phyloP scores from a whole-genome alignment of 1,140 invertebrate genomes.

The Eubasilissa regina region DNA sequence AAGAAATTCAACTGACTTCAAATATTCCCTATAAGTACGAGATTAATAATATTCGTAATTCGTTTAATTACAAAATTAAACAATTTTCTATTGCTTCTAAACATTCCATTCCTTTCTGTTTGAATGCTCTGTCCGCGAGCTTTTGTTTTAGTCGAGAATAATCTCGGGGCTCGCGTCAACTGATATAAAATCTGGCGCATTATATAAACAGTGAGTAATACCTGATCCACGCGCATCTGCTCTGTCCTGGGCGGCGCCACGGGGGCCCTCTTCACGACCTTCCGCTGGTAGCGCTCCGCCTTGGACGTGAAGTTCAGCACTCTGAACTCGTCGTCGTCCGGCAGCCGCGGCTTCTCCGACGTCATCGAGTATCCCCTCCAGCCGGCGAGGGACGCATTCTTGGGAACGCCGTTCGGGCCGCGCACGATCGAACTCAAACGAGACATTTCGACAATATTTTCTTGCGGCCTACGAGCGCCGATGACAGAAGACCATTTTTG shows the following conservation, averaged over 20 bases:
- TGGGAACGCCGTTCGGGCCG: no score
- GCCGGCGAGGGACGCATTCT: not conserved
- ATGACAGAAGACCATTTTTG: slow-evolving; percentile 19
- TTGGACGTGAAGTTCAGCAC: slow-evolving; percentile 69
- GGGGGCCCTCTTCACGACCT: slow-evolving; percentile 61
- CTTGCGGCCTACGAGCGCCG: not conserved
- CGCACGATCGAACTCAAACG: slow-evolving; percentile 8
- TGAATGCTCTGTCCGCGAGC: not conserved
- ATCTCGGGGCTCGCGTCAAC: not conserved
- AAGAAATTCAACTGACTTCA: no score
- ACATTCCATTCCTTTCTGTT: no score
- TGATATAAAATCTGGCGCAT: not conserved
- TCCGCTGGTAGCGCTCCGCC: slow-evolving; percentile 62
- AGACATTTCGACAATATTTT: slow-evolving; percentile 17
- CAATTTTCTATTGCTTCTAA: no score
- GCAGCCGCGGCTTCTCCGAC: not conserved
- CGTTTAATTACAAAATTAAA: no score
- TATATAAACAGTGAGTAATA: no score
- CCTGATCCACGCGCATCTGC: slow-evolving; percentile 67
- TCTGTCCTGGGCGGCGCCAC: slow-evolving; percentile 67
- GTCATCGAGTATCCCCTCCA: not conserved
- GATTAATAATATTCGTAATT: no score
- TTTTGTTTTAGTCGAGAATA: not conserved
- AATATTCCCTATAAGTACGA: no score
- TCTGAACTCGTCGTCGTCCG: slow-evolving; percentile 67